Base-by-base conservation (phyloP, 2,113 vertebrate genomes). In the Rhinichthys klamathensis region DNA sequence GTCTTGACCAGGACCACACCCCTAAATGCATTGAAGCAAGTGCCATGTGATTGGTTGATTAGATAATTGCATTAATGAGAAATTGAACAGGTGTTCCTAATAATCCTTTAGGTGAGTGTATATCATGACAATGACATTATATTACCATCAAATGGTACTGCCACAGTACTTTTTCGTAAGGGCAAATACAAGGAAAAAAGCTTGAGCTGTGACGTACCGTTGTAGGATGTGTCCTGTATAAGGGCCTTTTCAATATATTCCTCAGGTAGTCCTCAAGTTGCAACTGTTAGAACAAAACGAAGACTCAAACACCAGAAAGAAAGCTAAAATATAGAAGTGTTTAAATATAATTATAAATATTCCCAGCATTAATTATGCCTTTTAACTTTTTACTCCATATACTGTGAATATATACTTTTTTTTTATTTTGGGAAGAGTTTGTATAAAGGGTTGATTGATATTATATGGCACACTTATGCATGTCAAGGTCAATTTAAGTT, bases 211-310 rank as follows among this genome's bases (percentile, higher is more conserved):
- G 27, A 80, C 88, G 88, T 84, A 84, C 58, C 54, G 88, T 91
- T 25, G 58, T 86, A 84, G 87, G 88, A 88, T 90, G 88, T 88
- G 89, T 93, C 41, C 84, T 41, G 38, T 91, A 85, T 82, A 76
- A 56, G 1, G 85, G 54, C 86, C 86, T 88, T 87, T 88, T 85
- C 67, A 92, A 85, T 84, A 89, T 82, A 27, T 91, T 89, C 91
- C 86, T 90, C 21, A 85, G 60, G 83, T 87, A 87, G 46, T 91
- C 70, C 73, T 92, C 79, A 38, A 87, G 76, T 61, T 89, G 89
- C 87, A 90, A 90, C 91, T 90, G 67, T 69, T 30, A 8, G 44
- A 58, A 23, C 16, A 84, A 12, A 70, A 46, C 3, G 32, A 65
- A 54, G 9, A 61, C 9, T 8, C n/a, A 49, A 73, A 21, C 16